Conservation (phyloP, 2,113 vertebrate species). For the Eretmochelys imbricata region DNA sequence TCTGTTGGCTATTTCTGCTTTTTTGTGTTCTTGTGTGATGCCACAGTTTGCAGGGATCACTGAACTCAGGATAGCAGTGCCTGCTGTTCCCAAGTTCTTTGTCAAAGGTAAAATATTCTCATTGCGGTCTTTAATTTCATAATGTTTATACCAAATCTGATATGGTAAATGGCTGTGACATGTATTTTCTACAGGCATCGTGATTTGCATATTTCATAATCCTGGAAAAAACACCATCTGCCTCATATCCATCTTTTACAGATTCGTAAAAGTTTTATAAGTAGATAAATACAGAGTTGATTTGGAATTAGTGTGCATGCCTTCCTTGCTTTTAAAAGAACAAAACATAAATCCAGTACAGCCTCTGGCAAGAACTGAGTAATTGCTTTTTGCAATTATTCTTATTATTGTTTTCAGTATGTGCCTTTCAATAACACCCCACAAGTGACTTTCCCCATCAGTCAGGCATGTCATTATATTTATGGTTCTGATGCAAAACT, state of each 20-base stretch:
- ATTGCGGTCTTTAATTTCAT: neutral
- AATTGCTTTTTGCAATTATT: neutral
- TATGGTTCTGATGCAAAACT: conserved; percentile 26
- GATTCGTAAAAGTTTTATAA: neutral
- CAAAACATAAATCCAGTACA: conserved; percentile 11
- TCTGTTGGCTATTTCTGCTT: neutral
- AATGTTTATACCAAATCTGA: neutral
- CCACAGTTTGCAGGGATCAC: neutral
- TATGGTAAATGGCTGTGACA: neutral
- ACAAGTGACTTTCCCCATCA: neutral
- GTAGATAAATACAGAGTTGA: neutral
- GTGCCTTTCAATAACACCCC: neutral
- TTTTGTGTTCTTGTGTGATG: neutral
- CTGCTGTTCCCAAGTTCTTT: neutral
- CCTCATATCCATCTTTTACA: neutral
- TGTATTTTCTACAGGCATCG: neutral
- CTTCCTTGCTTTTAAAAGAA: conserved; percentile 50
- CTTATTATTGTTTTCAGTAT: conserved; percentile 5
- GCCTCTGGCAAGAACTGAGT: conserved; percentile 29
- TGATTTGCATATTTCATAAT: neutral
- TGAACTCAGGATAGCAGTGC: neutral
- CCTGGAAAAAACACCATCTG: neutral
- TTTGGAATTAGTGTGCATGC: conserved; percentile 13
- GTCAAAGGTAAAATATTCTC: neutral
- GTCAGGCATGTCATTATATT: neutral